Evolutionary conservation across 2,113 vertebrate genomes (phyloP).

Genomic region (Paraplagusia blochii): DNA sequence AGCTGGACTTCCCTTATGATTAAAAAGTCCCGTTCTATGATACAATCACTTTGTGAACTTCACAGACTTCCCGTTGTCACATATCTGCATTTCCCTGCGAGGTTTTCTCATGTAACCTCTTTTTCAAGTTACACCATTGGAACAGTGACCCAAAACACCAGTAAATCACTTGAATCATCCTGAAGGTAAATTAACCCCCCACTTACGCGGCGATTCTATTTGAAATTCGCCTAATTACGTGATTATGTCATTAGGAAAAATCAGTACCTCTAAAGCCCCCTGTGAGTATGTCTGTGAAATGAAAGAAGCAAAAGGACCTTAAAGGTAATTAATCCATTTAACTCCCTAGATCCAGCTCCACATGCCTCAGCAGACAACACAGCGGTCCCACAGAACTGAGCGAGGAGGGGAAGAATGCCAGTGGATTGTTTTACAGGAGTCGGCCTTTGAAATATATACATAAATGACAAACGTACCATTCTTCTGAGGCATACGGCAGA

Average conservation of each 20-base stretch:
- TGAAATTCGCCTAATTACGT: slow-evolving; percentile 89
- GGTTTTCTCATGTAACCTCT: slow-evolving; percentile 63
- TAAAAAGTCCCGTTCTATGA: not conserved
- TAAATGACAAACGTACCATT: slow-evolving; percentile 81
- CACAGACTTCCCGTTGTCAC: slow-evolving; percentile 4
- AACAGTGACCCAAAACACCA: slow-evolving; percentile 70
- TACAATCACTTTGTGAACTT: not conserved
- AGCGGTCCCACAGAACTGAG: slow-evolving; percentile 63
- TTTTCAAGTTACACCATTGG: slow-evolving; percentile 40
- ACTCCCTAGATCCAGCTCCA: slow-evolving; percentile 75
- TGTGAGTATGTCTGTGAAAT: slow-evolving; percentile 82
- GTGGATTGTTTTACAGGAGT: slow-evolving; percentile 83
- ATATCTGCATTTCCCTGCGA: slow-evolving; percentile 62
- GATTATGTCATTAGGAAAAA: slow-evolving; percentile 91
- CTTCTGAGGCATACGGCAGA: slow-evolving; percentile 68
- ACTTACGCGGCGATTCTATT: slow-evolving; percentile 78
- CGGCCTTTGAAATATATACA: slow-evolving; percentile 84
- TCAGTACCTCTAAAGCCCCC: slow-evolving; percentile 80
- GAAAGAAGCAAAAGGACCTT: slow-evolving; percentile 83
- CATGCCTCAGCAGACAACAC: slow-evolving; percentile 79
- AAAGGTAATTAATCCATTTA: slow-evolving; percentile 94
- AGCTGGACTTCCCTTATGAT: not conserved
- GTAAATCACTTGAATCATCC: slow-evolving; percentile 68
- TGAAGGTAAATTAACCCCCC: slow-evolving; percentile 79
- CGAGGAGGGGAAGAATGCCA: slow-evolving; percentile 70